Conservation (phyloP, 2,888 invertebrate species). For the Morpho achilles region DNA sequence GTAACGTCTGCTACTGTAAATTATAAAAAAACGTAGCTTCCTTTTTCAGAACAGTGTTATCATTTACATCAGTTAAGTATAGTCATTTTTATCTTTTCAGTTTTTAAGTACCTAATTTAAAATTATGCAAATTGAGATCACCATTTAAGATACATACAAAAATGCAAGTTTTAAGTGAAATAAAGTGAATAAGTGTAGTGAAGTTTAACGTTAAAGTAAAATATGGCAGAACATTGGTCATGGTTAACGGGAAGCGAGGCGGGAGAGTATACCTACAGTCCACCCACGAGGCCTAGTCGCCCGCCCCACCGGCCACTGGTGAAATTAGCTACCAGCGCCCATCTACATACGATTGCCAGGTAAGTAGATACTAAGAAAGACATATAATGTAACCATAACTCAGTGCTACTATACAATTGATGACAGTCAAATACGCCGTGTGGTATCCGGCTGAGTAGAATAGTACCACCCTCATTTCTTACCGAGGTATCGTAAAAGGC, state of each 20-base stretch:
- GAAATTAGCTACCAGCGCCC: slow-evolving; percentile 68
- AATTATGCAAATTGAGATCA: not conserved
- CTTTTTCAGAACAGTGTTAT: too few species aligned
- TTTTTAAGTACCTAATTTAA: not conserved
- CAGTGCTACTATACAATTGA: too few species aligned
- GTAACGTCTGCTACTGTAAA: too few species aligned
- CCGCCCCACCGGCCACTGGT: slow-evolving; percentile 70
- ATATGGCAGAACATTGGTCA: slow-evolving; percentile 70
- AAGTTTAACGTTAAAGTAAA: slow-evolving; percentile 5
- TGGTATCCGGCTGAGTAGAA: too few species aligned
- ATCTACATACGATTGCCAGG: slow-evolving; percentile 68
- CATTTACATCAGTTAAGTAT: too few species aligned
- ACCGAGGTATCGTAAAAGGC: too few species aligned
- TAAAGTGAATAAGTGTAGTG: slow-evolving; percentile 7
- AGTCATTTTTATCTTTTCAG: too few species aligned
- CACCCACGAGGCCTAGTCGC: slow-evolving; percentile 61
- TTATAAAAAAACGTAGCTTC: too few species aligned
- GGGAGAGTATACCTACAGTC: slow-evolving; percentile 69
- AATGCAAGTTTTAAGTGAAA: slow-evolving; percentile 9
- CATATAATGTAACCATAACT: too few species aligned
- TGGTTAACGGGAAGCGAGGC: slow-evolving; percentile 59
- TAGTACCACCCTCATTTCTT: too few species aligned
- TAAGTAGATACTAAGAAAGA: slow-evolving; percentile 31
- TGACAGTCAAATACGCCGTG: too few species aligned
- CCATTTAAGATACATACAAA: not conserved